phyloP scores from a whole-genome alignment of 2,797 vertebrate genomes.

The Gadopsis marmoratus region DNA sequence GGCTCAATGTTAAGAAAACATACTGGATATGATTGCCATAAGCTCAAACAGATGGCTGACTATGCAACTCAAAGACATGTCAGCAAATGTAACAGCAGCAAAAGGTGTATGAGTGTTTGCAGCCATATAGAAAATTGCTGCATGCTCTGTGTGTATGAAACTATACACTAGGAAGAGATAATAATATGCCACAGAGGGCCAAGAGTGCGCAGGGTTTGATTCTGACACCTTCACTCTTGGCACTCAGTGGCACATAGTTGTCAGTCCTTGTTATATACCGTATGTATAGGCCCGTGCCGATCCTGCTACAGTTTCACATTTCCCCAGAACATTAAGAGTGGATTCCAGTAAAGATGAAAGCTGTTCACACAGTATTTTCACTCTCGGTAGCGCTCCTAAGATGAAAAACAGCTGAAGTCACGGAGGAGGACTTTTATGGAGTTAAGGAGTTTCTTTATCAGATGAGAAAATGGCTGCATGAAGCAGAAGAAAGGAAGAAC shows the following conservation, averaged over 20 bases:
- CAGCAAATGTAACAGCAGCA: not conserved
- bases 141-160: not conserved
- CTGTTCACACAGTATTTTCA: not conserved
- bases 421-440: not conserved
- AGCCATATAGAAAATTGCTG: not conserved
- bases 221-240: slow-evolving; percentile 35
- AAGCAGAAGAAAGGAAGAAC: not conserved
- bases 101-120: not conserved
- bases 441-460: not conserved
- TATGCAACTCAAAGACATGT: not conserved
- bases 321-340: not conserved
- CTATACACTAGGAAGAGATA: not conserved
- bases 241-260: slow-evolving; percentile 12
- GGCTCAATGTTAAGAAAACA: not conserved
- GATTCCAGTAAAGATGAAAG: not conserved
- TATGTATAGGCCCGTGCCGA: not conserved
- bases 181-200: slow-evolving; percentile 4
- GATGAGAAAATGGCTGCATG: slow-evolving; percentile 6
- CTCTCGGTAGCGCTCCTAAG: not conserved
- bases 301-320: not conserved
- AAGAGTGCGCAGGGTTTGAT: slow-evolving; percentile 11
- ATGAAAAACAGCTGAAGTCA: not conserved
- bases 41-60: not conserved
- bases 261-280: slow-evolving; percentile 15
- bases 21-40: not conserved